Evolutionary conservation across 2,797 vertebrate species (phyloP), one percentile per base, ranked within the genome.

Genomic region (Sciaenops ocellatus): DNA sequence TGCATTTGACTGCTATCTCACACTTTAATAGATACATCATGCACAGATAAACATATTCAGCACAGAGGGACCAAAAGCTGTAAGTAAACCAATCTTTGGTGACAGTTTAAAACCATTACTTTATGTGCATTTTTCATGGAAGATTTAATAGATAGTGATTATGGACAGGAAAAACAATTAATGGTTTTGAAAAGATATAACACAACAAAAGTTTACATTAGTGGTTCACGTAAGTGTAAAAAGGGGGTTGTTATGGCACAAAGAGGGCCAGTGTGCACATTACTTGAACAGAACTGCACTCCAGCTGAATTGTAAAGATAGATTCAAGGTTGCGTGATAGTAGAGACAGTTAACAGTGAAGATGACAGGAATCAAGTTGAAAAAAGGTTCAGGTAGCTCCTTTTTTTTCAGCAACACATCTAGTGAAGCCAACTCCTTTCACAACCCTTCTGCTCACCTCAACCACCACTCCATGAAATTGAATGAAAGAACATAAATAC

Each of bases 11-110:
- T 38, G 12, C 38, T 20, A 44, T 34, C 12, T n/a, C 38, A n/a
- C 50, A 71, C 17, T 63, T 28, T 55, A 22, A 73, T 30, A 51
- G 38, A 76, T 6, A 52, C 17, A 69, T 55, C 24, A 52, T 10
- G n/a, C 20, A 55, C 17, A 74, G 46, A 24, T 9, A 22, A 50
- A 9, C 8, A 6, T 44, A 2, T 54, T 48, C 34, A 48, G 17
- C 15, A 5, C 13, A 48, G 20, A 26, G 18, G n/a, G 67, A 76
- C 42, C 15, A 48, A 30, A 47, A 41, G n/a, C 28, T 41, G 20
- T 9, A n/a, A 30, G 15, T 57, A 57, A 54, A 38, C n/a, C 17
- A 17, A 38, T 22, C 8, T 67, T 41, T 24, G 3, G 13, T 57
- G 24, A 24, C 15, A 20, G 5, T 42, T 18, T 52, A 34, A 6